These are phyloP conservation scores for Campylomormyrus numenius DNA, from an alignment of 2,113 vertebrate species.

Conservation along the genomic window DNA sequence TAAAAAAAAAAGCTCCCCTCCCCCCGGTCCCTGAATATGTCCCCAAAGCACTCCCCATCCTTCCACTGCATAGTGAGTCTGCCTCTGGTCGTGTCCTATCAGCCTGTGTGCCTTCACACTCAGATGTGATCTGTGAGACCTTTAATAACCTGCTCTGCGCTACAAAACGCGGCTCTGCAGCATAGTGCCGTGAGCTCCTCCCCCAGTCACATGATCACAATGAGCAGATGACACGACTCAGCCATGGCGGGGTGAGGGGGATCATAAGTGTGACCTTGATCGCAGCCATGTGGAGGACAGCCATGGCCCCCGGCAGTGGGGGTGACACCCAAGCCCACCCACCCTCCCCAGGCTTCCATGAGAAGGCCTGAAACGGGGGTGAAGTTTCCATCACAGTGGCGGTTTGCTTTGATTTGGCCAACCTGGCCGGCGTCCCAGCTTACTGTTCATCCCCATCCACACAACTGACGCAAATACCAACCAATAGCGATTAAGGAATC, in stretches of 20 bases:
- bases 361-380: neutral
- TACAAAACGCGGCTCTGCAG: neutral
- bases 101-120: neutral
- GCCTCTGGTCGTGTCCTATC: neutral
- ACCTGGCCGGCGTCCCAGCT: neutral
- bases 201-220: neutral
- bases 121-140: neutral
- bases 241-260: neutral
- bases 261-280: neutral
- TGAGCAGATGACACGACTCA: neutral
- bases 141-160: neutral
- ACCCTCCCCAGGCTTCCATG: neutral
- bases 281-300: neutral
- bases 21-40: neutral
- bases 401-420: neutral
- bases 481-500: neutral
- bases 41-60: neutral
- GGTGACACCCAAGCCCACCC: neutral
- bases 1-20: neutral
- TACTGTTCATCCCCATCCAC: no score
- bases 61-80: neutral
- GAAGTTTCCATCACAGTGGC: neutral
- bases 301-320: neutral
- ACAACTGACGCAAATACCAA: neutral
- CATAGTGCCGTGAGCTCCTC: neutral